Conservation (phyloP, 2,888 invertebrate species). For the Trachelus troglodyta region DNA sequence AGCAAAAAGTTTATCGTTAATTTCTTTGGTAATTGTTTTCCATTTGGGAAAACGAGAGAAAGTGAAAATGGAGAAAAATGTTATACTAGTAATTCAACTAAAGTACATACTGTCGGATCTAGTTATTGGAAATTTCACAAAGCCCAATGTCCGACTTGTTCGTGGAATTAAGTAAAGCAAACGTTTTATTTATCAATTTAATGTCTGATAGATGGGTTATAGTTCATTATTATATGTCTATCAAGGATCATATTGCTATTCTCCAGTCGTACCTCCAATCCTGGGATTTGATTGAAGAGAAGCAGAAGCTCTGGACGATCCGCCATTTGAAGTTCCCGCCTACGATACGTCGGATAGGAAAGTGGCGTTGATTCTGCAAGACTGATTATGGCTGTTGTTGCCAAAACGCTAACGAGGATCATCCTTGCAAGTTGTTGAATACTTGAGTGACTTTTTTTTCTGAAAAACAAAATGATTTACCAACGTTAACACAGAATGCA, state of each 20-base stretch:
- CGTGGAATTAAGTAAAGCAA: not conserved
- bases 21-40: not conserved
- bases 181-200: not conserved
- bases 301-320: slow-evolving; percentile 46
- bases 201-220: not conserved
- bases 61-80: no score
- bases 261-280: slow-evolving; percentile 44
- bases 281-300: slow-evolving; percentile 48
- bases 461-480: slow-evolving; percentile 8
- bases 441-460: slow-evolving; percentile 24
- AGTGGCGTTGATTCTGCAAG: slow-evolving; percentile 47
- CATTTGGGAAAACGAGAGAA: not conserved
- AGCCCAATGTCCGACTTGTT: not conserved
- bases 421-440: slow-evolving; percentile 32
- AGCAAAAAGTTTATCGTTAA: not conserved
- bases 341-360: slow-evolving; percentile 46
- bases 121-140: not conserved
- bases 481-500: not conserved
- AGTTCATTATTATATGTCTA: not conserved
- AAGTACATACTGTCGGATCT: not conserved
- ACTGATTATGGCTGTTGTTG: slow-evolving; percentile 48
- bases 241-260: not conserved
- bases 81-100: not conserved
- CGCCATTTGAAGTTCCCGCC: slow-evolving; percentile 41
- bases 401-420: slow-evolving; percentile 52